Evolutionary conservation across 2,888 invertebrate genomes (phyloP), one percentile per base, ranked within the genome.

Genomic region (Pachymerium ferrugineum): DNA sequence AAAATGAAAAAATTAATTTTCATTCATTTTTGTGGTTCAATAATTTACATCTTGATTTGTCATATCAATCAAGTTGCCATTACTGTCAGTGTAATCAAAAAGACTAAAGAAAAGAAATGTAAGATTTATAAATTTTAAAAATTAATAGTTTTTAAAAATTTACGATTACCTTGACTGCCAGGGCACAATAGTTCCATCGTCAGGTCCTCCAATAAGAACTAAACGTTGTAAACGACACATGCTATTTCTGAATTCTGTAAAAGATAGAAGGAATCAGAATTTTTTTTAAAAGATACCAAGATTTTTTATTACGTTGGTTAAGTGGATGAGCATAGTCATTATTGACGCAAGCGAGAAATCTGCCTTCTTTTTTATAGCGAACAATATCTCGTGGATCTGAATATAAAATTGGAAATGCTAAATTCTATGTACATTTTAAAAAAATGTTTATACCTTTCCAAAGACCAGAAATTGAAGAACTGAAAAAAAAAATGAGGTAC

Each of bases 131-230:
- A 16, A 12, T 3, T 6, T 25, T 28, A 3, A 68, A 68, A 1
- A 28, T 68, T 29, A 28, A 68, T 12, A 5, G 47, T 47, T 2
- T 1, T n/a, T 42, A 19, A 19, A 70, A n/a, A 16, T 16, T 71
- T 83, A 93, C 93, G 92, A n/a, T 74, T 83, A 93, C 93, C 92
- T 92, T 78, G 95, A 95, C 81, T 96, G 89, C 96, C 96, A 97
- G 0, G 96, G 96, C 0, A 93, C 93, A 72, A 96, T 96, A 3
- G 96, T 94, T 38, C 88, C 90, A 83, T 96, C 96, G 80, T 94
- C 90, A 0, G 95, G 95, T 0, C 96, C 95, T 1, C 96, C 96
- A 77, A 97, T 90, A 3, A 96, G 83, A 3, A 96, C 87, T 79
- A 96, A 83, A 78, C 88, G 88, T 69, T 91, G 87, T 33, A 96